Percentiles rank a stretch among this genome's conserved stretches.
These are phyloP conservation scores for Eucidaris tribuloides DNA, from an alignment of 35 echinoderm and acorn worm species.

Conservation along the genomic window DNA sequence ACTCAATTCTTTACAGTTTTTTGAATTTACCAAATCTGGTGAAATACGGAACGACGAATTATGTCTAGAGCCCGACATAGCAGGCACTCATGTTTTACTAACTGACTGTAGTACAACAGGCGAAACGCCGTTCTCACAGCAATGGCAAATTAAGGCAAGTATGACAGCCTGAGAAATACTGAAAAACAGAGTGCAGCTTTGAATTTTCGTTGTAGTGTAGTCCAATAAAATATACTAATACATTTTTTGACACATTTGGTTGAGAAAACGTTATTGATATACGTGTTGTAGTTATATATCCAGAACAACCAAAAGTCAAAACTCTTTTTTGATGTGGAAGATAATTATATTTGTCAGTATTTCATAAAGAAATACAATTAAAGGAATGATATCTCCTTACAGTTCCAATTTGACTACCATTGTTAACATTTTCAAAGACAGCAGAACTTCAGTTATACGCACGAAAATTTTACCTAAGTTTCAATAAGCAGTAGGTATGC, in stretches of 20 bases:
- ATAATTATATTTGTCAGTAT: too few relatives aligned
- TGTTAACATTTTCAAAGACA: too few relatives aligned
- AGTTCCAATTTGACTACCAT: too few relatives aligned
- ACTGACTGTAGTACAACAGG: slow-evolving; percentile 10
- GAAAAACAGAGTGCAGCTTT: too few relatives aligned
- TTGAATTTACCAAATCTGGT: slow-evolving; percentile 41
- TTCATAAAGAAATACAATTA: too few relatives aligned
- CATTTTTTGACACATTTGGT: neutral
- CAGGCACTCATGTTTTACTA: slow-evolving; percentile 29
- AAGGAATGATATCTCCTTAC: too few relatives aligned
- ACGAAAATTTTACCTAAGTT: too few relatives aligned
- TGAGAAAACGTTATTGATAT: neutral
- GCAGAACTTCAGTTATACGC: too few relatives aligned
- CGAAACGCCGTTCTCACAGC: neutral
- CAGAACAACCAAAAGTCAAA: too few relatives aligned
- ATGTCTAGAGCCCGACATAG: slow-evolving; percentile 32
- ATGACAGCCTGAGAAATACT: too few relatives aligned
- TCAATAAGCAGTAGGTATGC: too few relatives aligned
- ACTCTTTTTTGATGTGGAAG: too few relatives aligned
- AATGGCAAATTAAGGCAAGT: slow-evolving; percentile 6
- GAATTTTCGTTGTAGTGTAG: neutral
- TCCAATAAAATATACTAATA: neutral
- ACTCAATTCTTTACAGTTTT: slow-evolving; percentile 23
- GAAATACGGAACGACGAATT: slow-evolving; percentile 62
- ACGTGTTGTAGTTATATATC: neutral